A percentile compares a stretch with the other conserved stretches of the same genome.
These are phyloP conservation scores for Drosophila funebris DNA, from an alignment of 1,140 invertebrate genomes.

Conservation along the genomic window DNA sequence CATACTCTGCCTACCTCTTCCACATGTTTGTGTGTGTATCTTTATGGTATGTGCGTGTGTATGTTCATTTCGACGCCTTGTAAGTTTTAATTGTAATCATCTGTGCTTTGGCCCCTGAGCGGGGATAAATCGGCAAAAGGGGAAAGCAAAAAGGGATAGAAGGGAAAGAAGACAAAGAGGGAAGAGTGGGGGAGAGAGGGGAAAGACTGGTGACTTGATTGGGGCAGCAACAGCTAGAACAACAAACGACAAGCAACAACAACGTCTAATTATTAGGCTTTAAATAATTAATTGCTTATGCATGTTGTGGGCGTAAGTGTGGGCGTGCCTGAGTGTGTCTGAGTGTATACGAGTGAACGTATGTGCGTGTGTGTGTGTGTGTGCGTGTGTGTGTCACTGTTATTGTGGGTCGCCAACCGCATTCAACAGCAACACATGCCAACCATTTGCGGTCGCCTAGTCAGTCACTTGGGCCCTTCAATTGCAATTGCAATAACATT, in stretches of 20 bases:
- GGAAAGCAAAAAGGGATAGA: neutral
- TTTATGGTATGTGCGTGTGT: no score
- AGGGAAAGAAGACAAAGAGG: neutral
- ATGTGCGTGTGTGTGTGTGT: neutral
- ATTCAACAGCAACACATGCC: constrained; percentile 28
- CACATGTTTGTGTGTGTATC: neutral
- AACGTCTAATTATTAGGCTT: constrained; percentile 68
- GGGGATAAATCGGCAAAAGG: neutral
- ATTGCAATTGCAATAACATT: constrained; percentile 72
- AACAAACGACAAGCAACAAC: constrained; percentile 18
- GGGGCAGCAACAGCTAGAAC: constrained; percentile 6
- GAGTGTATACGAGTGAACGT: neutral
- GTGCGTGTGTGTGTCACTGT: neutral
- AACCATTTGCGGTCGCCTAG: constrained; percentile 52
- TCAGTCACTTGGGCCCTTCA: constrained; percentile 47
- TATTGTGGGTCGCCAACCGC: constrained; percentile 6
- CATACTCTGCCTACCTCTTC: neutral
- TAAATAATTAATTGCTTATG: constrained; percentile 77
- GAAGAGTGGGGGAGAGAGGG: neutral
- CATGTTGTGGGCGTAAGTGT: constrained; percentile 29
- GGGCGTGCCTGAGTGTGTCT: neutral
- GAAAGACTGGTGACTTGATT: no score
- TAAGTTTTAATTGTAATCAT: constrained; percentile 77
- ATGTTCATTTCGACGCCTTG: constrained; percentile 75
- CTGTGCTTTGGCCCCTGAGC: constrained; percentile 1